These are phyloP conservation scores for Centrocercus urophasianus DNA, from an alignment of 2,113 vertebrate species.

Conservation along the genomic window DNA sequence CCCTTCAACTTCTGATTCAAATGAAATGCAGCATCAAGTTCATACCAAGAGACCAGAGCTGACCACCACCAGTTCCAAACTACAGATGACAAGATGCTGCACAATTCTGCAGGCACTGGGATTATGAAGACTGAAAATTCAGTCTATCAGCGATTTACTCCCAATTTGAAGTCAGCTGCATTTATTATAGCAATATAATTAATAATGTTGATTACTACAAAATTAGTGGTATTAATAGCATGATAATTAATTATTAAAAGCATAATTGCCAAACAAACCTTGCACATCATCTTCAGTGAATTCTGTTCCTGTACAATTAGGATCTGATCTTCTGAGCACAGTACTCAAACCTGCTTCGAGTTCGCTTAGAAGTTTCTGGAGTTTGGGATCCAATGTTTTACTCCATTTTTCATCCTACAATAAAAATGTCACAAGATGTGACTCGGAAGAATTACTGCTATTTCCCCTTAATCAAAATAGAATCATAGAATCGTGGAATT, in stretches of 20 bases:
- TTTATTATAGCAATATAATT: not conserved
- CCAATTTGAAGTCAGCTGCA: not conserved
- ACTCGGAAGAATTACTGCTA: not conserved
- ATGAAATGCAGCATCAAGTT: not conserved
- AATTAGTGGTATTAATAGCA: not conserved
- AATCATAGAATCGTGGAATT: no score
- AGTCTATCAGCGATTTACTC: not conserved
- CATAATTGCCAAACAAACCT: constrained; percentile 73
- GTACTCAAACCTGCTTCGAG: constrained; percentile 91
- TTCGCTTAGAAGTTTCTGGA: constrained; percentile 91
- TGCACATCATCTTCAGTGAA: constrained; percentile 84
- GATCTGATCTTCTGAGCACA: constrained; percentile 85
- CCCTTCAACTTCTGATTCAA: not conserved
- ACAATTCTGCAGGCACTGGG: not conserved
- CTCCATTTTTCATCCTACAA: constrained; percentile 93
- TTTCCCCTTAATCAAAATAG: not conserved
- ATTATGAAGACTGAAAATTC: not conserved
- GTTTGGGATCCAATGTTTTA: constrained; percentile 90
- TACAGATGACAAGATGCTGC: not conserved
- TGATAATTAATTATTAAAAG: not conserved
- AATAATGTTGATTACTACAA: not conserved
- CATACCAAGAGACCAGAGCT: not conserved
- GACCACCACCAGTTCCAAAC: not conserved
- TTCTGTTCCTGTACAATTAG: constrained; percentile 72
- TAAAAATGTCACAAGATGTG: not conserved